Evolutionary conservation across 2,797 vertebrate species (phyloP).

Genomic region (Galaxias olidus): DNA sequence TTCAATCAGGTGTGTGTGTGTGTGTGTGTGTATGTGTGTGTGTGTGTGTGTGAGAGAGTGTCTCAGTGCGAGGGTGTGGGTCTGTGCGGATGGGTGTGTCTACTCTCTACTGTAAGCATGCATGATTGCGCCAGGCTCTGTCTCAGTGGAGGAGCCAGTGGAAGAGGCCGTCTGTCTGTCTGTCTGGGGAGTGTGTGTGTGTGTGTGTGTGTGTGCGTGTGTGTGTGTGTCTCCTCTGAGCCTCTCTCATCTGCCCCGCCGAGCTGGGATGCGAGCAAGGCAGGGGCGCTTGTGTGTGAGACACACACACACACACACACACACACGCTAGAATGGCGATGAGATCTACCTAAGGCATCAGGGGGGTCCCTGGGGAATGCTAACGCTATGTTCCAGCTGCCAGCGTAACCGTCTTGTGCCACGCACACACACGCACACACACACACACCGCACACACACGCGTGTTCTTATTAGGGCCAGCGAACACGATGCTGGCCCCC

Average conservation of each 20-base stretch:
- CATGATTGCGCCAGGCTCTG: background rate
- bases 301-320: no score
- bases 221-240: no score
- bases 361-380: no score
- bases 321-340: no score
- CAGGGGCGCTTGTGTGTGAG: no score
- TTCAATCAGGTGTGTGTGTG: conserved; percentile 39
- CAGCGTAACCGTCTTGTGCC: no score
- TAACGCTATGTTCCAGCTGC: no score
- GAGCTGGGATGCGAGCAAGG: no score
- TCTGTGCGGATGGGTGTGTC: no score
- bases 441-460: background rate
- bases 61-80: background rate
- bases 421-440: no score
- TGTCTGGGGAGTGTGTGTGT: conserved; percentile 27
- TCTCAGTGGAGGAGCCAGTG: background rate
- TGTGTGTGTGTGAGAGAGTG: background rate
- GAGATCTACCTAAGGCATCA: no score
- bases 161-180: no score
- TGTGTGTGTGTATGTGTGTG: conserved; percentile 21
- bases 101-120: conserved; percentile 9
- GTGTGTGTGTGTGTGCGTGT: conserved; percentile 12
- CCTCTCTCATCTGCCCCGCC: conserved; percentile 7
- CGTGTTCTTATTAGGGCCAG: conserved; percentile 22
- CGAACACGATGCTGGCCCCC: conserved; percentile 38